A percentile compares a stretch with the other conserved stretches of the same genome.
phyloP scores from a whole-genome alignment of 2,113 vertebrate genomes.

The Oriolus oriolus region DNA sequence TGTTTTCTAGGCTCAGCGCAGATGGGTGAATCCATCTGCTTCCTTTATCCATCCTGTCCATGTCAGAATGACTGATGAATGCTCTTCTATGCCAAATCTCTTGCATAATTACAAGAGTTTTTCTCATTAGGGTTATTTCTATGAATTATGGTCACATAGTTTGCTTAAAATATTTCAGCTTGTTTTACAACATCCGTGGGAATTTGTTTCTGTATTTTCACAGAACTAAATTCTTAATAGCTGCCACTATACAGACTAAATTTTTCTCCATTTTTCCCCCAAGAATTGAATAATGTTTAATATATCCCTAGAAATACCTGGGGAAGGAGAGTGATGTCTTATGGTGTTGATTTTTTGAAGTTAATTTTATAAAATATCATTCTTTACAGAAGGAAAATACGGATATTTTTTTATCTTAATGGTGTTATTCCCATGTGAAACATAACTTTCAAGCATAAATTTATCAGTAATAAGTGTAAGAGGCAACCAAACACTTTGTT shows the following conservation, averaged over 20 bases:
- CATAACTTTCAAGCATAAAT: neutral
- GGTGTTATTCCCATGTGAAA: neutral
- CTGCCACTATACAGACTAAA: neutral
- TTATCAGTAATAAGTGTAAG: neutral
- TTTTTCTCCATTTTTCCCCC: accelerated
- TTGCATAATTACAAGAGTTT: neutral
- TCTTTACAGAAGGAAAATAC: neutral
- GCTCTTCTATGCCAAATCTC: neutral
- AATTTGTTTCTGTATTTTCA: neutral
- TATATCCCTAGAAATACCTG: neutral
- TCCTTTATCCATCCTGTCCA: neutral
- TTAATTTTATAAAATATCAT: neutral
- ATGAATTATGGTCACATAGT: neutral
- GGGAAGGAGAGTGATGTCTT: neutral
- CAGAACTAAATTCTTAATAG: neutral
- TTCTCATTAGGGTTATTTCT: neutral
- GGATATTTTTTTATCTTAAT: neutral
- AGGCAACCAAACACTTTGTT: neutral
- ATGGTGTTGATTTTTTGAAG: neutral
- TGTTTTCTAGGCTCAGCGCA: neutral
- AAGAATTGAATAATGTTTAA: neutral
- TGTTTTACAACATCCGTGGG: neutral
- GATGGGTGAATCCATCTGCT: neutral
- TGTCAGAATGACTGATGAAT: neutral
- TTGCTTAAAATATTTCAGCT: neutral